Base-by-base conservation (phyloP, 2,113 vertebrate species). In the Saccopteryx leptura region DNA sequence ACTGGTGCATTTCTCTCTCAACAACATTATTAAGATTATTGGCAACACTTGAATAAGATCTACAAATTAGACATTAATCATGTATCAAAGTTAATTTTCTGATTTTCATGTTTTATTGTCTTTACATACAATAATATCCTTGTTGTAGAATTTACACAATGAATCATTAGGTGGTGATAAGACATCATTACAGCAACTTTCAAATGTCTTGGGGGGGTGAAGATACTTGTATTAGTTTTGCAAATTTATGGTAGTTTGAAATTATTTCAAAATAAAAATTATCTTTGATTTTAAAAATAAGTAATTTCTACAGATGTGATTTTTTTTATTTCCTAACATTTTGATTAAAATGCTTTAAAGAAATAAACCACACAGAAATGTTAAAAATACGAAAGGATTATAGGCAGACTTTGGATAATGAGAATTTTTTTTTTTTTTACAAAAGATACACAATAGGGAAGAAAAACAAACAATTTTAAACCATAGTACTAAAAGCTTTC, bases 401-500 rank as follows among this genome's bases (percentile, higher is more conserved):
- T 1, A 95, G 24, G 24, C 56, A 82, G 78, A 50, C 11, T 85
- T 65, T 2, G 4, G 18, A 39, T 39, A 39, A 88, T 58, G 28
- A 88, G 65, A 86, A 92, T 39, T 39, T 39, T 39, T 39, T 39
- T 71, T 87, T 7, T 93, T 94, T 87, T 71, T n/a, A 88, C 90
- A 91, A 93, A 50, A 86, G 11, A 96, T 13, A 91, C 24, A 93
- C 14, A 79, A 31, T 1, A 88, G 93, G 26, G 65, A 96, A 91
- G 13, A 90, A 68, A 96, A 5, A 24, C 23, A 86, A 92, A 80
- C 24, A 39, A 92, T 98, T 98, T 88, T 97, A 97, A 12, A 97
- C 97, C 71, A 98, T 96, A 88, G 98, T 98, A 90, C 97, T 97
- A 94, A 99, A 99, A 97, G 99, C 99, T 98, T 99, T 99, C 97